Evolutionary conservation across 2,113 vertebrate genomes (phyloP), one percentile per base, ranked within the genome.

Genomic region (Alectura lathami): DNA sequence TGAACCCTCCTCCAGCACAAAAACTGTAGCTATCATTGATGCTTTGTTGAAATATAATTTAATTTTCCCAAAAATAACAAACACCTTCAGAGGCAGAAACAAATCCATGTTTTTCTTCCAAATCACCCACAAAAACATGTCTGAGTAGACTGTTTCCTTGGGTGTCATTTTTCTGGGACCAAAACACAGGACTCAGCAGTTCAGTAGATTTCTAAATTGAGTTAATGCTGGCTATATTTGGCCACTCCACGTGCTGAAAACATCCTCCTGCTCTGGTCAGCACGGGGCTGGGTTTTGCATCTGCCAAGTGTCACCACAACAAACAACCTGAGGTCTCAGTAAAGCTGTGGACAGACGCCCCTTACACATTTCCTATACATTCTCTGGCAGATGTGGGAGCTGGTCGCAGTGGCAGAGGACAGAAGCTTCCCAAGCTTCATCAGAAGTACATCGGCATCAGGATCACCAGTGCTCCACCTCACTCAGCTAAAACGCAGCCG

Each of bases 51-150:
- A 91, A 66, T 62, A 20, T 72, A 89, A 94, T 96, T 92, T 78
- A 76, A 89, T 96, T 95, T 94, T 92, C 88, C 83, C 47, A 50
- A 72, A 84, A 69, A 89, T 57, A 83, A 13, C 38, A 89, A 93
- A 70, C 64, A 83, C 53, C 54, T 93, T 93, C 78, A 62, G 45
- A 93, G 51, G 60, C 53, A 86, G 76, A 93, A 96, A 79, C 80
- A 38, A 87, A 54, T 9, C 9, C 30, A 40, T 16, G 15, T 27
- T 93, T 79, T 91, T 84, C 64, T 64, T 26, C 50, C 51, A 63
- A 69, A 32, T 38, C 59, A 90, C 60, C 60, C 68, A 75, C 10
- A 26, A 91, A 47, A 79, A 13, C 6, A 48, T 4, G 26, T 17
- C 47, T 17, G 63, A 66, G 72, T 7, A 72, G 80, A 89, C 24